Evolutionary conservation across 2,797 vertebrate genomes (phyloP), one percentile per base, ranked within the genome.

Genomic region (Gallinago stenura): DNA sequence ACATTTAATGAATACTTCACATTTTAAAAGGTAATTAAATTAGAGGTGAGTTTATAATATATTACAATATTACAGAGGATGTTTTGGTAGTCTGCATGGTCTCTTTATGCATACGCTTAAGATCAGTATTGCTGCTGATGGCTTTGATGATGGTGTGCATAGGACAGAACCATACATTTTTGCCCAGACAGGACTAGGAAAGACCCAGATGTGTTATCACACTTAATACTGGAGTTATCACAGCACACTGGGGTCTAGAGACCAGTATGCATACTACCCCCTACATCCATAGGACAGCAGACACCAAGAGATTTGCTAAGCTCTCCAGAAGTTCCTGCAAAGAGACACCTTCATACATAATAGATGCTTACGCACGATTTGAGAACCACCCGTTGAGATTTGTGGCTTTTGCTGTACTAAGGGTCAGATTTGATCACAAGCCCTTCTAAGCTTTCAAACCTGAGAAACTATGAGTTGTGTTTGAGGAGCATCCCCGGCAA

Each of bases 11-110:
- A 93, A 86, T 88, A 94, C 95, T 96, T 90, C 77, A 90, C 81
- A 90, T 90, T 95, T 90, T 92, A 91, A 86, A 95, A 92, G 84
- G 60, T 76, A 97, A 97, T 97, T 95, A 95, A 97, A 61, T 85
- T 80, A 83, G 39, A 84, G 13, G 60, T 15, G 68, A 90, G 53
- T 75, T 89, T 92, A 81, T 77, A 21, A 83, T 65, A 54, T 7
- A 87, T 58, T 72, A 58, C 25, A 82, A n/a, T 56, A 83, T 83
- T 68, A 73, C 14, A 83, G 45, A 92, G 33, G 35, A 35, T 83
- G 43, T 78, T 95, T 94, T 60, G 50, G 50, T 73, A 85, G 64
- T 51, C 64, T 80, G 54, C 16, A 37, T 3, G 17, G 50, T 60
- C 33, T 82, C 53, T 73, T 77, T 75, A 84, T 26, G 17, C 53